These are phyloP conservation scores for Seriola rivoliana DNA, from an alignment of 2,113 vertebrate species.

Conservation along the genomic window DNA sequence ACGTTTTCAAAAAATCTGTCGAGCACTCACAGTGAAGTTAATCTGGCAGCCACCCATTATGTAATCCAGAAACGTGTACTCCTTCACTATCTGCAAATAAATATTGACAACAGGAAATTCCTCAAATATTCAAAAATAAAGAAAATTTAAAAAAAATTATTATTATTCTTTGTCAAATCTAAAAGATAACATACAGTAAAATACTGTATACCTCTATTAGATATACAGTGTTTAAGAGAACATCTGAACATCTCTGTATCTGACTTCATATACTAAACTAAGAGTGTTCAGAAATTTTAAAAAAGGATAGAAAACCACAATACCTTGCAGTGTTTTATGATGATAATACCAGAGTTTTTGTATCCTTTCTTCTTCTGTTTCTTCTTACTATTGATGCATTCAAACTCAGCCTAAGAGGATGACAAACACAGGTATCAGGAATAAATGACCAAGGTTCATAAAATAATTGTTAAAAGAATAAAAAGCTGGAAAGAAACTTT, in stretches of 20 bases:
- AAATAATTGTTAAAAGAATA: neutral
- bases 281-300: neutral
- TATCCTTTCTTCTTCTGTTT: constrained; percentile 95
- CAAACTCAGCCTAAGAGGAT: constrained; percentile 90
- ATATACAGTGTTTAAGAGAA: neutral
- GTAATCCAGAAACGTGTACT: constrained; percentile 96
- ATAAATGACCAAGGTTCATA: neutral
- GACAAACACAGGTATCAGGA: neutral
- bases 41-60: constrained; percentile 98
- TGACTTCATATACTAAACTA: neutral
- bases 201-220: neutral
- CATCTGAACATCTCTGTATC: neutral
- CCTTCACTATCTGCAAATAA: constrained; percentile 86
- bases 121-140: neutral
- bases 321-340: constrained; percentile 93
- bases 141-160: no score
- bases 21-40: constrained; percentile 95
- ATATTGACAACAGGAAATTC: neutral
- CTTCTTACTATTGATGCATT: constrained; percentile 96
- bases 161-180: no score
- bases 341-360: constrained; percentile 94
- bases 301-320: neutral
- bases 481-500: neutral
- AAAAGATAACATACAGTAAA: neutral
- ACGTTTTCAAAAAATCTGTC: neutral